Base-by-base conservation (phyloP, 2,888 invertebrate genomes). In the Leptinotarsa juncta region DNA sequence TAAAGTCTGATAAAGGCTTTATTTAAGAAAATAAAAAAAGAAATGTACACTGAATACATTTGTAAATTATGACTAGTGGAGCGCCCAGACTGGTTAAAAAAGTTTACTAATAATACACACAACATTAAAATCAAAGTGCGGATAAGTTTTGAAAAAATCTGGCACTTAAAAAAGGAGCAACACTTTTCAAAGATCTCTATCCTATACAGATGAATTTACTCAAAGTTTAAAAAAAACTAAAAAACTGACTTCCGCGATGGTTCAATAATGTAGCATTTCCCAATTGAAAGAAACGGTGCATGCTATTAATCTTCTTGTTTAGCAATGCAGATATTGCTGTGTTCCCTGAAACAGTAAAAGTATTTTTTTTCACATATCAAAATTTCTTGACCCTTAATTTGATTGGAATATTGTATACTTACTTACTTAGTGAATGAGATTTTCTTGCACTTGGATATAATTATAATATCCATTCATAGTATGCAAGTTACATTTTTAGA, bases 1-100 rank as follows among this genome's bases (percentile, higher is more conserved):
- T 32, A 55, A 42, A 76, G 73, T 71, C 67, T 77, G 80, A 77
- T 77, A 81, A 81, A 81, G 79, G 82, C 77, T 72, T 82, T 79
- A 81, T 80, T 80, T 78, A 81, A 82, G 79, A 80, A 73, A 73
- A 70, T 67, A 3, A 51, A 67, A 32, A 23, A 60, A 70, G 32
- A 51, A 71, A 65, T 65, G 65, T 65, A 67, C 67, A 71, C 48
- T 18, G 32, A 71, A 70, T 60, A 67, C 74, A 74, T 67, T 67
- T 71, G 67, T 71, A 51, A 57, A 74, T 74, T 67, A 50, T 65
- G 67, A 74, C 74, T 71, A 71, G 71, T 62, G 16, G 57, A 57
- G 62, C 42, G 42, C 32, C 62, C 62, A 62, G 62, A 42, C 42
- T 62, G 62, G 1, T 62, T 60, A 42, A 62, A 62, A 26, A 62